Evolutionary conservation across 1,140 invertebrate species (phyloP), one percentile per base, ranked within the genome.

Genomic region (Eupristina koningsbergeri): DNA sequence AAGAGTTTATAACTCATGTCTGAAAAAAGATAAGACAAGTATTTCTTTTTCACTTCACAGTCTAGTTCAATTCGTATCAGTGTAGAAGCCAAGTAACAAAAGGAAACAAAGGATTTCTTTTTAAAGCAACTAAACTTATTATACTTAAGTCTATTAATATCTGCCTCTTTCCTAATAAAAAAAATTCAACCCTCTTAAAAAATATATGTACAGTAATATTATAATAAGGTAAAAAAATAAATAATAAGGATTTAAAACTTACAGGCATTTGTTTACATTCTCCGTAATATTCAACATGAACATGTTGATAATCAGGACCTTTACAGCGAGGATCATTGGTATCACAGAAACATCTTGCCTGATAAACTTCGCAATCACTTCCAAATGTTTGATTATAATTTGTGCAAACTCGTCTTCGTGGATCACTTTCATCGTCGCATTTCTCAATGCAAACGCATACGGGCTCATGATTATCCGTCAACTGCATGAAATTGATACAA

Each of bases 241-340:
- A 67, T 8, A 6, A 11, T 8, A 6, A 11, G 26, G 3, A 6
- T 31, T 47, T 84, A 77, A 85, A 84, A 90, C 92, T 93, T 91
- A 96, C 96, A 2, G 94, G 95, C 92, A 97, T 95, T 88, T 97
- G 94, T 83, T 96, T 93, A 90, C 97, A 98, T 78, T 94, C 93
- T 71, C 97, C 97, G 88, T 98, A 98, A 91, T 99, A 99, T 86
- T 98, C 97, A 87, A 99, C 96, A 88, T 99, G 98, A 71, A 98
- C 93, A 91, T 99, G 97, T 86, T 95, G 95, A 91, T 97, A 97
- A 86, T 96, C 93, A 9, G 94, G 91, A 22, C 95, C 94, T 82
- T 91, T 94, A 91, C 97, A 98, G 86, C 95, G 94, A n/a, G 94
- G 91, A 73, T 95, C 94, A 29, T 93, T 94, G 85, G 95, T 95